These are phyloP conservation scores for Planococcus citri DNA, from an alignment of 1,140 invertebrate species.

Conservation along the genomic window DNA sequence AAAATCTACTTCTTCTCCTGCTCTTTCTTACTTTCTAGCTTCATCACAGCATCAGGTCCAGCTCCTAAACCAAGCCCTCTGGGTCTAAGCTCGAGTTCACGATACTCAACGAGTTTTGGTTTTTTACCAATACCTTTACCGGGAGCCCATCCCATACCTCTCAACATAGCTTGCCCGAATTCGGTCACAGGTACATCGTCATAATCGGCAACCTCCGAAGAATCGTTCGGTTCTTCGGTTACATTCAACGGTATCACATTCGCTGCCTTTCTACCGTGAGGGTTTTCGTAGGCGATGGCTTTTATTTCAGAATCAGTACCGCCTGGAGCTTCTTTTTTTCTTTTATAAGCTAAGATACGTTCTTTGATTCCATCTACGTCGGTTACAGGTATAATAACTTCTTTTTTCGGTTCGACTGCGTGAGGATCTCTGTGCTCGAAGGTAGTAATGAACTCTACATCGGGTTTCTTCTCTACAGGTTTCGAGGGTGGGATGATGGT, in stretches of 20 bases:
- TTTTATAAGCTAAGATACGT: constrained; percentile 18
- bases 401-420: constrained; percentile 29
- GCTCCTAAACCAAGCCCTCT: constrained; percentile 87
- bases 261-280: constrained; percentile 29
- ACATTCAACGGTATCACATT: constrained; percentile 36
- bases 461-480: constrained; percentile 33
- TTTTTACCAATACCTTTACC: constrained; percentile 51
- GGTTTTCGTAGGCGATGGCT: constrained; percentile 38
- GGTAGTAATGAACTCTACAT: constrained; percentile 54
- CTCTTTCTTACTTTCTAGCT: background rate
- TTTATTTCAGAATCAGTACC: constrained; percentile 30
- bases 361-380: background rate
- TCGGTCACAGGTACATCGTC: constrained; percentile 73
- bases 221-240: constrained; percentile 41
- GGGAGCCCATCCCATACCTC: constrained; percentile 89
- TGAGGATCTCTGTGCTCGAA: constrained; percentile 59
- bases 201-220: constrained; percentile 76
- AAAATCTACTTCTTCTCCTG: too few relatives aligned
- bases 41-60: constrained; percentile 29
- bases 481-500: constrained; percentile 35
- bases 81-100: constrained; percentile 53
- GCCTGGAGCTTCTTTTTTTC: constrained; percentile 28
- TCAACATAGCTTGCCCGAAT: constrained; percentile 81
- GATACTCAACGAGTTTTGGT: constrained; percentile 35
- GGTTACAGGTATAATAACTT: constrained; percentile 22